Base-by-base conservation (phyloP, 2,113 vertebrate genomes). In the Ophthalmolycus amberensis region DNA sequence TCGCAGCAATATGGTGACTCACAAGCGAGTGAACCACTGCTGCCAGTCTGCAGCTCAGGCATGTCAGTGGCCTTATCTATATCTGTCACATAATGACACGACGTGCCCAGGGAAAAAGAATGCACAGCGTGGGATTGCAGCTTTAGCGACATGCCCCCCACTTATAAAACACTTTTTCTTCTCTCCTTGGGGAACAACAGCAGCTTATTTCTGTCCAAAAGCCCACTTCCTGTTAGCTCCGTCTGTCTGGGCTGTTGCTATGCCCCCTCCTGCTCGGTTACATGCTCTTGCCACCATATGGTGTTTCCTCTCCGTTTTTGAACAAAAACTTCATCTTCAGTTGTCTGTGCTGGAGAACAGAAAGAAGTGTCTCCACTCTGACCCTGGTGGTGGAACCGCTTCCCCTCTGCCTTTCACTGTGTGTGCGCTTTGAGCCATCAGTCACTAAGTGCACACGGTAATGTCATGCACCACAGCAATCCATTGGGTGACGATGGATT, bases 121-220 rank as follows among this genome's bases (percentile, higher is more conserved):
- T 0, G 22, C 54, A 18, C 73, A 68, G 79, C 22, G 5, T 85
- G 86, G 64, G 88, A 71, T 50, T 76, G 71, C 46, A 76, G 82
- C 54, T 52, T 85, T 74, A 75, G 20, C 78, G 80, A 48, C 34
- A 14, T 52, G 40, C 29, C 46, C 69, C 67, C 54, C 42, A 42
- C 85, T 87, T 74, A 75, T 86, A 68, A 85, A 72, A 85, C 29
- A 15, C 70, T 71, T 85, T 85, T 70, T 65, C 59, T 67, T 38
- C 66, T 65, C 85, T 79, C 69, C 66, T 34, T 64, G 50, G 54
- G 72, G 62, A 70, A 42, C 32, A 63, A 62, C 65, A 84, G 48
- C 40, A 50, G 44, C 77, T 79, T 11, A 58, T 73, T 58, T 75
- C 62, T 75, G 16, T 66, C 67, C 58, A 64, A 74, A 78, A 91